Evolutionary conservation across 2,888 invertebrate genomes (phyloP).

Genomic region (Tenthredo notha): DNA sequence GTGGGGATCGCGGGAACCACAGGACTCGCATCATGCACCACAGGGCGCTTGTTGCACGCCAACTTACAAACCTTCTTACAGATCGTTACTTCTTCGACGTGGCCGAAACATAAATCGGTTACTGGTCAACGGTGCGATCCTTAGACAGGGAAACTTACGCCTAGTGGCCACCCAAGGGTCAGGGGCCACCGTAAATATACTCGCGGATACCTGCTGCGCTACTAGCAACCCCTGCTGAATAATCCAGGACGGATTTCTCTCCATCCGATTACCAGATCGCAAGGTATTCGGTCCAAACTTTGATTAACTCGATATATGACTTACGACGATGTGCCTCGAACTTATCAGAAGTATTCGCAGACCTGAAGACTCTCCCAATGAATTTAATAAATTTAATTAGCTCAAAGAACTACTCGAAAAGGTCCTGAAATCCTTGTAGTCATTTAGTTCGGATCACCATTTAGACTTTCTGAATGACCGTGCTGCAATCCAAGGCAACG

Average conservation of each 20-base stretch:
- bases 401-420: background rate
- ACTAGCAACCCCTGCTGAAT: constrained; percentile 27
- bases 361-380: background rate
- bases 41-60: constrained; percentile 74
- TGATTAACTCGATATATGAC: constrained; percentile 30
- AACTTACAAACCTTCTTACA: constrained; percentile 77
- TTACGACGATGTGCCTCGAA: background rate
- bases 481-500: background rate
- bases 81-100: constrained; percentile 75
- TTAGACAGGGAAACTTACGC: constrained; percentile 69
- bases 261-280: background rate
- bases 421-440: background rate
- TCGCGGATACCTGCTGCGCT: constrained; percentile 70
- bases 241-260: constrained; percentile 10
- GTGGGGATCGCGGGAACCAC: constrained; percentile 19
- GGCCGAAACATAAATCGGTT: constrained; percentile 75
- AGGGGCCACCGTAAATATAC: constrained; percentile 73
- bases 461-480: background rate
- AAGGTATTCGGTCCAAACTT: background rate
- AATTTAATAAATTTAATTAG: background rate
- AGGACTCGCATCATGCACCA: constrained; percentile 61
- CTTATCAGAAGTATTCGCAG: background rate
- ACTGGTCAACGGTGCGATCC: constrained; percentile 57
- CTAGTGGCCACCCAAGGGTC: constrained; percentile 67
- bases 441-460: background rate